Percentiles rank a stretch among this genome's conserved stretches.
phyloP scores from a whole-genome alignment of 2,888 invertebrate genomes.

The Erebia aethiops region DNA sequence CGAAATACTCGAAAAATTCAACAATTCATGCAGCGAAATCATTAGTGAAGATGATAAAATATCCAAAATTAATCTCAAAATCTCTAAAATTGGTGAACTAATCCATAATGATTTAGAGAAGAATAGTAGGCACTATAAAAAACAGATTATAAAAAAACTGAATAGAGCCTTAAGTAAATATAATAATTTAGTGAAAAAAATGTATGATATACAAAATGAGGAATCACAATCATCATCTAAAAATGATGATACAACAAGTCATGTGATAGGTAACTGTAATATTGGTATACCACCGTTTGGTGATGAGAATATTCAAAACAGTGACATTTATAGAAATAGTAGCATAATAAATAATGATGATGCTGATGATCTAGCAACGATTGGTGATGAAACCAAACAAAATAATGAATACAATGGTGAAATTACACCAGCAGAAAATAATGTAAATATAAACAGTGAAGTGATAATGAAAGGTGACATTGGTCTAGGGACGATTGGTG shows the following conservation, averaged over 20 bases:
- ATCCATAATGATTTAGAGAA: neutral
- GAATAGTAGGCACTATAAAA: neutral
- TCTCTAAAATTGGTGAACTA: neutral
- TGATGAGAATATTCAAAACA: too few relatives aligned
- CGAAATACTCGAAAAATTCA: neutral
- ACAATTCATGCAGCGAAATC: neutral
- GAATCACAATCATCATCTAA: neutral
- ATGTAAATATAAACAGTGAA: neutral
- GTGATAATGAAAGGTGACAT: neutral
- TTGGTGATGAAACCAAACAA: neutral
- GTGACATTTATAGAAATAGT: too few relatives aligned
- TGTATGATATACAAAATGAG: neutral
- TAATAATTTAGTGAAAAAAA: neutral
- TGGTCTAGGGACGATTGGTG: neutral
- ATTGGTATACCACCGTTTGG: neutral
- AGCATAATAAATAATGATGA: too few relatives aligned
- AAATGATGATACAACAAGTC: neutral
- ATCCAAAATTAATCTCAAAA: neutral
- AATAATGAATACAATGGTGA: neutral
- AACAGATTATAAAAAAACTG: neutral
- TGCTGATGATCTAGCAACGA: neutral
- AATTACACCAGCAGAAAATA: neutral
- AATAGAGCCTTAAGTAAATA: neutral
- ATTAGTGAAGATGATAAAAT: neutral
- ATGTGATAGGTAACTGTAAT: neutral